Conservation (phyloP, 2,888 invertebrate species). For the Corythucha ciliata region DNA sequence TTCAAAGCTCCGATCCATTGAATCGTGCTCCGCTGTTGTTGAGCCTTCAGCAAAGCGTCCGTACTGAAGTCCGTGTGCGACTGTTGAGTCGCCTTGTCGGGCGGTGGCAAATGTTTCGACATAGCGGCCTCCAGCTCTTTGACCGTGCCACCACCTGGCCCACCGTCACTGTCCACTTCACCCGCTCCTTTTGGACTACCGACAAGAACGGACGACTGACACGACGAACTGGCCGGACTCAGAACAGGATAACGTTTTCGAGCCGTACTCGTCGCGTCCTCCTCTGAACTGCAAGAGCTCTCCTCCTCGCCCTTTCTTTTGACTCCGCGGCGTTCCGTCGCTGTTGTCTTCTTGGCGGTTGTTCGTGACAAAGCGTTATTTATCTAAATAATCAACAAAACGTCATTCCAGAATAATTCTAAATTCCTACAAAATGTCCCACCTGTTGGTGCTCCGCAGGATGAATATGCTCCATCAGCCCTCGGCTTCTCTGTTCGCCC, state of each 20-base stretch:
- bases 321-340: conserved; percentile 43
- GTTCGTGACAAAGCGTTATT: conserved; percentile 28
- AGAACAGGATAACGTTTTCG: conserved; percentile 40
- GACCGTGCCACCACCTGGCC: conserved; percentile 52
- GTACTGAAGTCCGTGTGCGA: conserved; percentile 70
- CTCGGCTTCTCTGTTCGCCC: conserved; percentile 46
- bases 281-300: conserved; percentile 44
- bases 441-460: conserved; percentile 24
- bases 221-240: conserved; percentile 54
- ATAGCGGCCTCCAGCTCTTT: conserved; percentile 92
- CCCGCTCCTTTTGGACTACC: conserved; percentile 38
- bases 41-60: conserved; percentile 71
- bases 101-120: conserved; percentile 79
- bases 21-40: conserved; percentile 69
- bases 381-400: conserved; percentile 29
- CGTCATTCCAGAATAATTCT: background rate
- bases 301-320: conserved; percentile 54
- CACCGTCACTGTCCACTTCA: conserved; percentile 34
- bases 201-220: conserved; percentile 48
- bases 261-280: conserved; percentile 39
- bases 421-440: background rate
- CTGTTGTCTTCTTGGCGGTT: conserved; percentile 29
- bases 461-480: conserved; percentile 43
- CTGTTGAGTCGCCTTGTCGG: conserved; percentile 36
- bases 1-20: conserved; percentile 77